Conservation (phyloP, 2,113 vertebrate species). For the Centropus unirufus region DNA sequence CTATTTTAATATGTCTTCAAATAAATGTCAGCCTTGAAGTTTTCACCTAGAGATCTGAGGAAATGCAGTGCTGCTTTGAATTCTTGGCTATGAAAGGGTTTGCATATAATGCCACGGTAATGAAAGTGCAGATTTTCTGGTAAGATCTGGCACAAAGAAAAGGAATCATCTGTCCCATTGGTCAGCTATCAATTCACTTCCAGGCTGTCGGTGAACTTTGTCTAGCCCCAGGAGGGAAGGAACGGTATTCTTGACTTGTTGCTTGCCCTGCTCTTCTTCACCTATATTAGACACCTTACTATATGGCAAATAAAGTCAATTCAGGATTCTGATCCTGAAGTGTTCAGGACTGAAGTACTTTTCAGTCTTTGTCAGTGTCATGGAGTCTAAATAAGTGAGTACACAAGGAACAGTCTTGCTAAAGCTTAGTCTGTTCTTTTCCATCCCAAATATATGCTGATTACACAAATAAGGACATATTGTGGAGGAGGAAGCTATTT, state of each 20-base stretch:
- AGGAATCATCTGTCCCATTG: background rate
- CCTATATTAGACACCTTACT: rapidly evolving
- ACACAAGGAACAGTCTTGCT: background rate
- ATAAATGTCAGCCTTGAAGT: slow-evolving; percentile 27
- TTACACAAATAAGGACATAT: background rate
- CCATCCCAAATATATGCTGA: background rate
- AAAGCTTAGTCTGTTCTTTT: background rate
- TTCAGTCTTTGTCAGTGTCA: background rate
- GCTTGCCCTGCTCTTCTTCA: rapidly evolving
- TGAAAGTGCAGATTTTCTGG: background rate
- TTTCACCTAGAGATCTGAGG: background rate
- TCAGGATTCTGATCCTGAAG: background rate
- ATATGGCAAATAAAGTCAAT: rapidly evolving
- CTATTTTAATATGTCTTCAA: slow-evolving; percentile 24
- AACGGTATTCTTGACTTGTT: background rate
- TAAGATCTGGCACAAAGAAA: background rate
- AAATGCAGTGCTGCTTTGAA: background rate
- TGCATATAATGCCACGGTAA: rapidly evolving
- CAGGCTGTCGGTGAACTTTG: background rate
- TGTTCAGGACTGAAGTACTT: background rate
- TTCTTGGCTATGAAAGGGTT: background rate
- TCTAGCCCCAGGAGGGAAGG: background rate
- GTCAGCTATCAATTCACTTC: background rate
- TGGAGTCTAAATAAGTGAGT: background rate
- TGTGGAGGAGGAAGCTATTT: slow-evolving; percentile 61